A percentile compares a stretch with the other conserved stretches of the same genome.
phyloP scores from a whole-genome alignment of 1,140 invertebrate genomes.

The Nilaparvata lugens region DNA sequence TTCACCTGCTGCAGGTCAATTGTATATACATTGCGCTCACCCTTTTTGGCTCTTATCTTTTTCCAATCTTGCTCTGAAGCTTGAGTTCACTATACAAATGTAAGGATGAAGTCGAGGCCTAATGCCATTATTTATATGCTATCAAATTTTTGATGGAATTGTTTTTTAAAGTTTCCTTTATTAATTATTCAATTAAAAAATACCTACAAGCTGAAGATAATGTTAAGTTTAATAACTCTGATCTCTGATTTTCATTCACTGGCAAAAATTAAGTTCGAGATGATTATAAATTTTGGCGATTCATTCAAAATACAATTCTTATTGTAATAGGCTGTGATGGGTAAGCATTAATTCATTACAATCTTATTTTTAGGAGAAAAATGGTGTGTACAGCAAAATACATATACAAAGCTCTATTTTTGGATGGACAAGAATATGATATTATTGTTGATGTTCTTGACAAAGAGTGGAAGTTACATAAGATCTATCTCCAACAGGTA shows the following conservation, averaged over 20 bases:
- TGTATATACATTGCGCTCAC: too few relatives aligned
- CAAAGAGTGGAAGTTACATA: conserved; percentile 66
- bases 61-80: too few relatives aligned
- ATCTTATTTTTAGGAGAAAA: conserved; percentile 48
- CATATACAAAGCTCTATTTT: conserved; percentile 68
- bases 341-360: neutral
- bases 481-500: conserved; percentile 66
- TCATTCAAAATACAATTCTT: neutral
- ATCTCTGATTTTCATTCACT: neutral
- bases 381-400: conserved; percentile 64
- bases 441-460: conserved; percentile 61
- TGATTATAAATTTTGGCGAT: neutral
- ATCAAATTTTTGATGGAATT: too few relatives aligned
- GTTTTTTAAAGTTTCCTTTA: too few relatives aligned
- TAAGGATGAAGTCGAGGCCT: too few relatives aligned
- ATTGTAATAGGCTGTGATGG: neutral
- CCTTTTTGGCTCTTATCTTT: too few relatives aligned
- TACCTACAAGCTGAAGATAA: neutral
- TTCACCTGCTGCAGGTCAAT: too few relatives aligned
- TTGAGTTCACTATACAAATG: too few relatives aligned
- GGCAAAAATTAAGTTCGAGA: too few relatives aligned
- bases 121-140: too few relatives aligned
- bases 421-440: conserved; percentile 68
- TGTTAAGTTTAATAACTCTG: neutral
- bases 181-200: neutral